Base-by-base conservation (phyloP, 2,797 vertebrate species). In the Sardinella longiceps region DNA sequence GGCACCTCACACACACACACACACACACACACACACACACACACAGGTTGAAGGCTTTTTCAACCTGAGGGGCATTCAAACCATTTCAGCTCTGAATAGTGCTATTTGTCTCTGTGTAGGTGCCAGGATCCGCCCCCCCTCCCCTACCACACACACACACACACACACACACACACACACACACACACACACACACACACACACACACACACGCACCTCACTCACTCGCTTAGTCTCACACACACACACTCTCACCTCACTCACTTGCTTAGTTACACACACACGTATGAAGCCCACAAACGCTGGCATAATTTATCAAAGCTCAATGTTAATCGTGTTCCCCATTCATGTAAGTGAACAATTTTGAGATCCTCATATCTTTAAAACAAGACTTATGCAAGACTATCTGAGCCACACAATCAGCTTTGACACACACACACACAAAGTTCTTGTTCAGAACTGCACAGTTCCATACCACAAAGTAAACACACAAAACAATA, bases 11-110 rank as follows among this genome's bases (percentile, higher is more conserved):
- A n/a, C n/a, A n/a, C n/a, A 2, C 23, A 60, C 56, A 14, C 37
- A 60, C 81, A 28, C 1, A 9, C 5, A 25, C 81, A 84, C 43
- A 84, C 66, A 86, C 60, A 87, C 83, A 84, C 74, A 60, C 77
- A 84, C 77, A 63, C 28, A 70, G 14, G 30, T 33, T 70, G 28
- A 70, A 2, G 30, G 14, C 63, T 12, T 9, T 63, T 63, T n/a
- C 46, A 48, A 6, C 46, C 12, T 48, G 46, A 48, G 46, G 46
- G 18, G 50, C 50, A 14, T 66, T 33, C 30, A 33, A 12, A 4
- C 28, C 63, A 10, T 70, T 70, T 70, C 30, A 70, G 63, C 14
- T 37, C 0, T 70, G 63, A 70, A 70, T 12, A 15, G 30, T 70
- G 15, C 14, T 6, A 33, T 18, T 33, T n/a, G n/a, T n/a, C n/a